These are phyloP conservation scores for Amphibalanus amphitrite DNA, from an alignment of 1,140 invertebrate species.

Conservation along the genomic window DNA sequence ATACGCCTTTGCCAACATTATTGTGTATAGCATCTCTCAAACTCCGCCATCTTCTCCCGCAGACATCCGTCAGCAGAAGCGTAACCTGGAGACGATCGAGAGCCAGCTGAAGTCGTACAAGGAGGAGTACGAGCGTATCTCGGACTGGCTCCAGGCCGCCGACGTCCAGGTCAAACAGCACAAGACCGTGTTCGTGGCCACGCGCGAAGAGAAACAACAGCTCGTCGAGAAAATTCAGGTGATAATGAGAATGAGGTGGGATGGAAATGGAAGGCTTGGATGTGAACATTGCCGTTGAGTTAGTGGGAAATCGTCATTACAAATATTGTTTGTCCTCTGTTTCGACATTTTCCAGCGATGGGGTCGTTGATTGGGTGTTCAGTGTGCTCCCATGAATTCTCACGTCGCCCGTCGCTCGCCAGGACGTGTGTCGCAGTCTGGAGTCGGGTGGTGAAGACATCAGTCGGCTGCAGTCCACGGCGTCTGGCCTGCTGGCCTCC, in stretches of 20 bases:
- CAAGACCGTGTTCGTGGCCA: constrained; percentile 62
- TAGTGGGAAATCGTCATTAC: too few species aligned
- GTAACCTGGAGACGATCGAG: constrained; percentile 59
- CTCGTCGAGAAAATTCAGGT: constrained; percentile 39
- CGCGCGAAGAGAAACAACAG: constrained; percentile 63
- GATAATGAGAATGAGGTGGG: too few species aligned
- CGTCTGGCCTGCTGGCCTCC: constrained; percentile 53
- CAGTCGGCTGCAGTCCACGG: constrained; percentile 60
- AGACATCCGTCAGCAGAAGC: constrained; percentile 68
- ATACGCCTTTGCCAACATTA: too few species aligned
- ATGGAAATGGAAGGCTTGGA: too few species aligned
- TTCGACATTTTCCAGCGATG: too few species aligned
- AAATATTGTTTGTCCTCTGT: too few species aligned
- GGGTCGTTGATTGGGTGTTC: too few species aligned
- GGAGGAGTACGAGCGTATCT: constrained; percentile 75
- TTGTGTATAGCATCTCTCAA: too few species aligned
- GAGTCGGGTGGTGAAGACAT: constrained; percentile 65
- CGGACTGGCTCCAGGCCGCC: constrained; percentile 84
- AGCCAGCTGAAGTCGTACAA: constrained; percentile 75
- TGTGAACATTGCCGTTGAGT: too few species aligned
- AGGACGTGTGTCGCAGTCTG: constrained; percentile 53
- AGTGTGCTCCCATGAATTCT: too few species aligned
- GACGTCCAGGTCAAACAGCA: constrained; percentile 81
- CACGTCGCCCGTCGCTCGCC: too few species aligned
- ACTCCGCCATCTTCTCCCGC: too few species aligned